Conservation (phyloP, 2,888 invertebrate species). For the Eudiplozoon nipponicum region DNA sequence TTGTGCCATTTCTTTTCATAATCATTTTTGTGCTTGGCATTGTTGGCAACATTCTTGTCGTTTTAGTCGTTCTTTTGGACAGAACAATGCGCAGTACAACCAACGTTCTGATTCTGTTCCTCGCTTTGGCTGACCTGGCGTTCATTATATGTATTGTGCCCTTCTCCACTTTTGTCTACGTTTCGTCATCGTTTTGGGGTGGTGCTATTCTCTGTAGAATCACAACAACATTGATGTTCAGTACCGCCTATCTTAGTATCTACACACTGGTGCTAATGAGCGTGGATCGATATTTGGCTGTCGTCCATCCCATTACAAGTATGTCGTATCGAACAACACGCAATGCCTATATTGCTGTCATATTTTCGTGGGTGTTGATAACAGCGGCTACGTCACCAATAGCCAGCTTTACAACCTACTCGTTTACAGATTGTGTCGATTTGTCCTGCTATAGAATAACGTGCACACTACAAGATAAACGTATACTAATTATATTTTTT, state of each 20-base stretch:
- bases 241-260: slow-evolving; percentile 63
- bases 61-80: slow-evolving; percentile 52
- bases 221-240: slow-evolving; percentile 59
- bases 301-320: slow-evolving; percentile 58
- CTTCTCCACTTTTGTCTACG: slow-evolving; percentile 61
- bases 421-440: too few relatives aligned
- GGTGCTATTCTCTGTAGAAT: slow-evolving; percentile 59
- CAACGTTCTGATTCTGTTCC: slow-evolving; percentile 55
- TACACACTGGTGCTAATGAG: slow-evolving; percentile 75
- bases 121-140: slow-evolving; percentile 55
- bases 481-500: too few relatives aligned
- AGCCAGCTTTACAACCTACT: too few relatives aligned
- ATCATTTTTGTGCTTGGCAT: slow-evolving; percentile 54
- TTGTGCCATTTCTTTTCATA: slow-evolving; percentile 39
- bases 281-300: slow-evolving; percentile 54
- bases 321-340: slow-evolving; percentile 49
- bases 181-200: slow-evolving; percentile 54
- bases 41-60: slow-evolving; percentile 54
- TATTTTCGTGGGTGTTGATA: slow-evolving; percentile 47
- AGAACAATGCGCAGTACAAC: slow-evolving; percentile 69
- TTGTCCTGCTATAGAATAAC: too few relatives aligned
- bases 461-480: too few relatives aligned
- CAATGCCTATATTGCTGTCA: slow-evolving; percentile 46
- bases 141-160: slow-evolving; percentile 74
- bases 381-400: slow-evolving; percentile 22